Percentiles rank a stretch among this genome's conserved stretches.
These are phyloP conservation scores for Sitophilus oryzae DNA, from an alignment of 1,140 invertebrate species.

Conservation along the genomic window DNA sequence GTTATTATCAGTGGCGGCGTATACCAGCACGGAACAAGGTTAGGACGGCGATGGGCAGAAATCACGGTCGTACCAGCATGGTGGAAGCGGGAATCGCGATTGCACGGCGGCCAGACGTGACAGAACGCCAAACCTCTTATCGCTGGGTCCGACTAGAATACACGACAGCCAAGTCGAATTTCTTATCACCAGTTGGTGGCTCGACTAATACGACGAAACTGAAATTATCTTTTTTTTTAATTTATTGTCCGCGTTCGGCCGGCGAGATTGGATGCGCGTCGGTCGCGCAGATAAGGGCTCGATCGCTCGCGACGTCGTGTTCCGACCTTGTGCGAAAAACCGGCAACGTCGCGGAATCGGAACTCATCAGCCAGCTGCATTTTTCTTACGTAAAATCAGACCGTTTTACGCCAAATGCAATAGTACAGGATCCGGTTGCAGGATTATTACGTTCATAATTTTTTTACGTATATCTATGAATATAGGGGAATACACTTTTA, in stretches of 20 bases:
- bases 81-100: neutral
- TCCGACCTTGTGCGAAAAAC: neutral
- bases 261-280: constrained; percentile 8
- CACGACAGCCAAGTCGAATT: constrained; percentile 24
- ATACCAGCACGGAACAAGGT: neutral
- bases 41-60: neutral
- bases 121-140: constrained; percentile 21
- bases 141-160: constrained; percentile 6
- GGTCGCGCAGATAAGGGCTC: constrained; percentile 17
- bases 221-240: constrained; percentile 23
- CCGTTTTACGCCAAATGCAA: too few species aligned
- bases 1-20: constrained; percentile 5
- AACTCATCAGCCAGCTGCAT: neutral
- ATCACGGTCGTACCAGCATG: neutral
- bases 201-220: constrained; percentile 22
- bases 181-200: constrained; percentile 20
- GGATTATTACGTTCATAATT: too few species aligned
- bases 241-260: constrained; percentile 14
- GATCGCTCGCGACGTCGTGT: neutral
- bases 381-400: neutral
- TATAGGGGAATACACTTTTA: too few species aligned
- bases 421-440: too few species aligned
- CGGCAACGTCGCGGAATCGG: neutral
- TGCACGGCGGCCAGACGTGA: constrained; percentile 14
- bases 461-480: too few species aligned